Evolutionary conservation across 1,140 invertebrate species (phyloP).

Genomic region (Cecropterus lyciades): DNA sequence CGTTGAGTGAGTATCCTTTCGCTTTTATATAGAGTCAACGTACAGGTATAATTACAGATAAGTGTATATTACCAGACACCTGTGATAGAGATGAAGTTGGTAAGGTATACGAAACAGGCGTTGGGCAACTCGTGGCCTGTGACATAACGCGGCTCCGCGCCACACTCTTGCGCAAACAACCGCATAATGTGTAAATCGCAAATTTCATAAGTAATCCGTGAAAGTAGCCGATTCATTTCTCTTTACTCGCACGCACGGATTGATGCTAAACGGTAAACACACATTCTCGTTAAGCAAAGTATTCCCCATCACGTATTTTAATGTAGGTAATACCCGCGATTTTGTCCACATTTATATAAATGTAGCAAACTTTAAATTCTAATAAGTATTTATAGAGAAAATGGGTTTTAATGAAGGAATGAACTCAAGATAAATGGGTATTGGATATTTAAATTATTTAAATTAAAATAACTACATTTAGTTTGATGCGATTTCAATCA

Average conservation of each 20-base stretch:
- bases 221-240: conserved; percentile 73
- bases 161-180: conserved; percentile 60
- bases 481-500: too few species aligned
- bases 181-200: conserved; percentile 67
- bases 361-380: too few species aligned
- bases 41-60: background rate
- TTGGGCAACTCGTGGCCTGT: conserved; percentile 50
- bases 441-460: too few species aligned
- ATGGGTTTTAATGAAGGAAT: too few species aligned
- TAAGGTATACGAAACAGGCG: conserved; percentile 28
- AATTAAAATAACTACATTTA: too few species aligned
- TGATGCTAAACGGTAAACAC: background rate
- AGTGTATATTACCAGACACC: background rate
- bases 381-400: too few species aligned
- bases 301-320: too few species aligned
- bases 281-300: conserved; percentile 37
- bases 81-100: conserved; percentile 42
- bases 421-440: too few species aligned
- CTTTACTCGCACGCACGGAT: conserved; percentile 41
- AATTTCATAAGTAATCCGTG: conserved; percentile 76
- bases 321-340: too few species aligned
- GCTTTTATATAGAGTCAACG: too few species aligned
- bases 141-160: conserved; percentile 48
- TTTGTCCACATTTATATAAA: too few species aligned
- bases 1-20: too few species aligned